A percentile compares a stretch with the other conserved stretches of the same genome.
These are phyloP conservation scores for Cepphus grylle DNA, from an alignment of 2,113 vertebrate species.

Conservation along the genomic window DNA sequence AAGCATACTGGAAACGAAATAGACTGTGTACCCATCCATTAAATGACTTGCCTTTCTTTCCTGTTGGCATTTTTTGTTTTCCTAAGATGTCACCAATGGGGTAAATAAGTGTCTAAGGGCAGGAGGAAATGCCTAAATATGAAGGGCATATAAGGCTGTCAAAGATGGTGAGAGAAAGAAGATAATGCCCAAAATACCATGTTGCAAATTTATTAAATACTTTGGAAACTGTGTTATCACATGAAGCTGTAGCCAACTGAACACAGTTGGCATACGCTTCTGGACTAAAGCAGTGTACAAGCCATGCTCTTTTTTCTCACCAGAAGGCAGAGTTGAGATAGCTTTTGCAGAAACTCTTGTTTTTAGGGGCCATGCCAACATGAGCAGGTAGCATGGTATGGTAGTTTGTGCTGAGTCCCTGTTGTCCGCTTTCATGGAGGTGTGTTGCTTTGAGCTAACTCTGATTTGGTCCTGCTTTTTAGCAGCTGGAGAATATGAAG, in stretches of 20 bases:
- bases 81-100: rapidly evolving
- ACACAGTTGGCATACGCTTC: neutral
- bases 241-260: neutral
- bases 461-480: neutral
- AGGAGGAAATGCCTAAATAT: neutral
- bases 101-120: neutral
- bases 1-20: neutral
- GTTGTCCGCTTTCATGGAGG: neutral
- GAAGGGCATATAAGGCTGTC: neutral
- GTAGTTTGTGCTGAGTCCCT: neutral
- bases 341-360: neutral
- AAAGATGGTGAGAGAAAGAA: neutral
- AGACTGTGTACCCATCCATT: neutral
- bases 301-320: neutral
- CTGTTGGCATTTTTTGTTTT: neutral
- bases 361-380: neutral
- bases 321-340: neutral
- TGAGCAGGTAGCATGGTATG: neutral
- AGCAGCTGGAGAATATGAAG: neutral
- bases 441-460: neutral
- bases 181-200: rapidly evolving
- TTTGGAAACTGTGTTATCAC: neutral
- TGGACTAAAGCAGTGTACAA: neutral
- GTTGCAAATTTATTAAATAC: neutral
- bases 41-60: neutral